Conservation (phyloP, 1,140 invertebrate genomes). For the Vanessa atalanta region DNA sequence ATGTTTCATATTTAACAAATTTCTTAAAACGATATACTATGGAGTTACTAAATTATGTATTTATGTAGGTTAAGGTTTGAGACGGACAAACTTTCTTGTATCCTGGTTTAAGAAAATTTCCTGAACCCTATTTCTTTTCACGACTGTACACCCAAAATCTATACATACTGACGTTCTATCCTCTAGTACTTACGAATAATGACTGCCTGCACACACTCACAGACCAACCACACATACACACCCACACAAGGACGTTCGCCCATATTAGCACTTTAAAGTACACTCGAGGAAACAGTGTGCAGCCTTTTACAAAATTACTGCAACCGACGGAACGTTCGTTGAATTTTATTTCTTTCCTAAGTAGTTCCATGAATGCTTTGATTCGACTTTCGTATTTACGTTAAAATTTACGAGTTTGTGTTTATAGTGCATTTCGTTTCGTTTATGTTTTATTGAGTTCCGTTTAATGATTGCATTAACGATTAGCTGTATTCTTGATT, state of each 20-base stretch:
- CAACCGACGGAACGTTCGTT: neutral
- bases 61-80: too few species aligned
- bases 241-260: constrained; percentile 29
- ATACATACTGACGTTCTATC: constrained; percentile 60
- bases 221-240: constrained; percentile 32
- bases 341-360: constrained; percentile 1
- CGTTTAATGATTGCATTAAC: neutral
- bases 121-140: neutral
- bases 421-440: neutral
- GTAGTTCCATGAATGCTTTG: neutral
- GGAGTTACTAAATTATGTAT: too few species aligned
- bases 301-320: neutral
- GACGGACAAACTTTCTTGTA: too few species aligned
- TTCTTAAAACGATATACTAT: too few species aligned
- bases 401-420: neutral
- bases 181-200: constrained; percentile 74
- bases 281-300: constrained; percentile 36
- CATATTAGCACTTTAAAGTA: constrained; percentile 39
- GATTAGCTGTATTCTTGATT: too few species aligned
- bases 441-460: neutral
- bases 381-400: constrained; percentile 6
- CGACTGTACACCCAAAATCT: constrained; percentile 52
- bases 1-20: too few species aligned
- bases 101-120: too few species aligned
- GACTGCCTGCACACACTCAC: constrained; percentile 49